These are phyloP conservation scores for Drosophila anomalata DNA, from an alignment of 2,888 invertebrate genomes.

Conservation along the genomic window DNA sequence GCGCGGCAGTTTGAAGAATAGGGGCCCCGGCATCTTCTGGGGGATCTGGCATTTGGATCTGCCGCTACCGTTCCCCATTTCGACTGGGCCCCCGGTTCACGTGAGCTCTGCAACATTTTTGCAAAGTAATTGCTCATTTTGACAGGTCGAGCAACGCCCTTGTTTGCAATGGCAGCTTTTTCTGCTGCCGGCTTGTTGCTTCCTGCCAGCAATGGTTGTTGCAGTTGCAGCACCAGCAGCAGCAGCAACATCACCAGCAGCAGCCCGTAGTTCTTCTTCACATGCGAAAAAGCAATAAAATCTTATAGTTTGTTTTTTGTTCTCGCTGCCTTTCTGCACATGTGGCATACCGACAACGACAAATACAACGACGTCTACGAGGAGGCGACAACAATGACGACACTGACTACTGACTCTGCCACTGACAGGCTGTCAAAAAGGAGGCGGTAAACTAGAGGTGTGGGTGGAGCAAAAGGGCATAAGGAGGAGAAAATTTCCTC, in stretches of 20 bases:
- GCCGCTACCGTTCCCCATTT: slow-evolving; percentile 5
- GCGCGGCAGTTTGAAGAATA: slow-evolving; percentile 17
- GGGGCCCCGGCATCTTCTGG: slow-evolving; percentile 27
- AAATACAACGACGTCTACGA: slow-evolving; percentile 31
- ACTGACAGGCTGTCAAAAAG: slow-evolving; percentile 70
- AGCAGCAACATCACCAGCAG: slow-evolving; percentile 43
- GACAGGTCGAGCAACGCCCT: slow-evolving; percentile 79
- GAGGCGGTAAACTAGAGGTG: slow-evolving; percentile 4
- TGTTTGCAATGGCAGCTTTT: slow-evolving; percentile 61
- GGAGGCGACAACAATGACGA: slow-evolving; percentile 72
- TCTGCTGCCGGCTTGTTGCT: slow-evolving; percentile 69
- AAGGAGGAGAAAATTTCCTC: slow-evolving; percentile 47
- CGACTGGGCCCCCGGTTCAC: slow-evolving; percentile 40
- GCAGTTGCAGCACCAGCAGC: slow-evolving; percentile 29
- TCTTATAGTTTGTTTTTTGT: slow-evolving; percentile 73
- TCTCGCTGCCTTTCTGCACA: slow-evolving; percentile 57
- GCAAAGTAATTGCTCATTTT: slow-evolving; percentile 79
- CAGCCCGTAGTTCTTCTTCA: slow-evolving; percentile 66
- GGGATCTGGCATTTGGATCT: slow-evolving; percentile 22
- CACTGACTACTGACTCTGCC: slow-evolving; percentile 72
- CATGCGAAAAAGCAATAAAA: slow-evolving; percentile 75
- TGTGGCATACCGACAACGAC: slow-evolving; percentile 50
- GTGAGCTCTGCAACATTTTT: slow-evolving; percentile 78
- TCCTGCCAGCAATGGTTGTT: slow-evolving; percentile 57
- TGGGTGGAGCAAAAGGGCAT: background rate